A percentile compares a stretch with the other conserved stretches of the same genome.
Evolutionary conservation across 2,113 vertebrate species (phyloP).

Genomic region (Corythornis madagascariensis): DNA sequence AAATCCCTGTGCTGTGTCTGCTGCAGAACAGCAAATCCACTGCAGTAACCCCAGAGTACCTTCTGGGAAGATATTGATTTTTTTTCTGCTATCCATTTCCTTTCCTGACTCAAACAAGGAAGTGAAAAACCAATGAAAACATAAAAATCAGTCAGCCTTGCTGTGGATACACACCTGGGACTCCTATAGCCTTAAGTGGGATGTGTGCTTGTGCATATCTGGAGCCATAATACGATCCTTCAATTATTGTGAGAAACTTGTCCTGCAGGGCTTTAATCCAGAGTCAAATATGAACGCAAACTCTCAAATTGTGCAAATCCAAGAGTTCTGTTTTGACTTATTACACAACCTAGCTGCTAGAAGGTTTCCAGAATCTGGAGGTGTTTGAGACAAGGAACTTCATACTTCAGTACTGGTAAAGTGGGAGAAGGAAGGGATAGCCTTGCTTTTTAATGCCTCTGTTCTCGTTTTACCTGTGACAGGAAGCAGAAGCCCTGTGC

Average conservation of each 20-base stretch:
- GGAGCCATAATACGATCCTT: not conserved
- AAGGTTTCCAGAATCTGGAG: not conserved
- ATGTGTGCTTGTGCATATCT: not conserved
- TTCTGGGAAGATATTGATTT: not conserved
- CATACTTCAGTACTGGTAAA: not conserved
- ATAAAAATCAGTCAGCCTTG: not conserved
- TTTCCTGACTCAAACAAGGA: not conserved
- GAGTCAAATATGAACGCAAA: not conserved
- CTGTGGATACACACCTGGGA: not conserved
- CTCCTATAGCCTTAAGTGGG: not conserved
- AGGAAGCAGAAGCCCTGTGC: not conserved
- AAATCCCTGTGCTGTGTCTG: accelerated
- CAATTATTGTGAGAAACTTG: not conserved
- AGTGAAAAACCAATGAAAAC: slow-evolving; percentile 17
- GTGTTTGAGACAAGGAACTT: not conserved
- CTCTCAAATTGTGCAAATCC: not conserved
- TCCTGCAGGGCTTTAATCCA: not conserved
- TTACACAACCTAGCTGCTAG: not conserved
- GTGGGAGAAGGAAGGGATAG: not conserved
- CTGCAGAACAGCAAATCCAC: not conserved
- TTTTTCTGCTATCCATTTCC: not conserved
- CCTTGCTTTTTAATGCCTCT: not conserved
- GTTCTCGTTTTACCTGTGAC: not conserved
- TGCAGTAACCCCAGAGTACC: not conserved
- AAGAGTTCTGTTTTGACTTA: not conserved